Evolutionary conservation across 2,888 invertebrate species (phyloP).

Genomic region (Julus scanicus): DNA sequence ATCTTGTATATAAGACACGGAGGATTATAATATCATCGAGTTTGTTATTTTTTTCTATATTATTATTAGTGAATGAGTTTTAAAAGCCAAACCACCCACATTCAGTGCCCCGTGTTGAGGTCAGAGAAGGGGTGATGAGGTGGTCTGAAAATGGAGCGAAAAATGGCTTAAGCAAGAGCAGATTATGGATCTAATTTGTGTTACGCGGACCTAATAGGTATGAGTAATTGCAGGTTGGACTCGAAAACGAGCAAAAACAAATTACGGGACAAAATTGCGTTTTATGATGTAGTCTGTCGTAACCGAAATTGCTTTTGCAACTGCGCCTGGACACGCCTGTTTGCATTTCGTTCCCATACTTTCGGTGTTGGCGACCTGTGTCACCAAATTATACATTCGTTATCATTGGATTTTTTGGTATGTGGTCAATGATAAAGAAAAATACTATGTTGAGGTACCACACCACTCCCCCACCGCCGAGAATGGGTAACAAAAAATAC

Average conservation of each 20-base stretch:
- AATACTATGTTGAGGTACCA: neutral
- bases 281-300: slow-evolving; percentile 43
- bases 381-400: slow-evolving; percentile 43
- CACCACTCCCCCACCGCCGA: neutral
- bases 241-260: slow-evolving; percentile 14
- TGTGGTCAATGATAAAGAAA: slow-evolving; percentile 30
- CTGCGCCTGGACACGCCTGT: slow-evolving; percentile 44
- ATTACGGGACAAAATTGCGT: neutral
- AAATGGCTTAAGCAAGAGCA: slow-evolving; percentile 39
- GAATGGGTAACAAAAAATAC: neutral
- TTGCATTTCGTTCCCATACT: slow-evolving; percentile 50
- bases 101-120: slow-evolving; percentile 4
- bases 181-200: slow-evolving; percentile 28
- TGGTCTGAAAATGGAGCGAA: slow-evolving; percentile 31
- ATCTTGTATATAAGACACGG: neutral
- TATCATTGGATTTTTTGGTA: slow-evolving; percentile 45
- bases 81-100: slow-evolving; percentile 11
- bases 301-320: slow-evolving; percentile 38
- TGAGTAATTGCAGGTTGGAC: slow-evolving; percentile 42
- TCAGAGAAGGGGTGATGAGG: too few species aligned
- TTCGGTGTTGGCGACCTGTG: slow-evolving; percentile 50
- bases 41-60: neutral
- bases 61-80: slow-evolving; percentile 11
- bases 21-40: slow-evolving; percentile 31
- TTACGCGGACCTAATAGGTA: slow-evolving; percentile 20